phyloP scores from a whole-genome alignment of 2,888 invertebrate genomes.

The Andrena praecox region DNA sequence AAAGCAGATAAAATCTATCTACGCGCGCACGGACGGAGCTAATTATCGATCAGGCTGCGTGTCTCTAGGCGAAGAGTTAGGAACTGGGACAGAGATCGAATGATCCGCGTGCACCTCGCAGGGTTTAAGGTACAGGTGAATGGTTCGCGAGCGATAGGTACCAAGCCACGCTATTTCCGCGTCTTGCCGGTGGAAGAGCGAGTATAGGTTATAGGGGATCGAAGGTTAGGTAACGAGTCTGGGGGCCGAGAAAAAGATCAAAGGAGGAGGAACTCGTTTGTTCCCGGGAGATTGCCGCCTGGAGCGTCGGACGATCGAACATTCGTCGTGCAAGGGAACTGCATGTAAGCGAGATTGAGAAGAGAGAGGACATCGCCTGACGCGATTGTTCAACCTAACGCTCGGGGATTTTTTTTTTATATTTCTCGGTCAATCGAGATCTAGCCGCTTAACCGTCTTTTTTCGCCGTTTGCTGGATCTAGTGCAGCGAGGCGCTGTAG shows the following conservation, averaged over 20 bases:
- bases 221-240: constrained; percentile 37
- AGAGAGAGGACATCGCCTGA: background rate
- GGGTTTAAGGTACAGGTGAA: constrained; percentile 17
- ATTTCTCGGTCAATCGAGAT: background rate
- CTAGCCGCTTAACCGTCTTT: no score
- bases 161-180: background rate
- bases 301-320: constrained; percentile 27
- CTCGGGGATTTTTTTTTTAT: background rate
- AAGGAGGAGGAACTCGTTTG: constrained; percentile 36
- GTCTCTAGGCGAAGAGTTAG: constrained; percentile 10
- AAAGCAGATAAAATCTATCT: constrained; percentile 8
- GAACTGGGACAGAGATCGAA: constrained; percentile 7
- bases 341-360: background rate
- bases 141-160: constrained; percentile 17
- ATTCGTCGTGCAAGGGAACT: constrained; percentile 17
- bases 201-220: constrained; percentile 10
- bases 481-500: background rate
- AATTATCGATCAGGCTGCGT: constrained; percentile 44
- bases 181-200: constrained; percentile 1
- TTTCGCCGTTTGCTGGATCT: background rate
- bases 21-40: constrained; percentile 20
- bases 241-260: constrained; percentile 21
- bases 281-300: constrained; percentile 35
- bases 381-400: background rate
- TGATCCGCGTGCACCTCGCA: background rate